Conservation (phyloP, 1,140 invertebrate species). For the Drosophila burlai region DNA sequence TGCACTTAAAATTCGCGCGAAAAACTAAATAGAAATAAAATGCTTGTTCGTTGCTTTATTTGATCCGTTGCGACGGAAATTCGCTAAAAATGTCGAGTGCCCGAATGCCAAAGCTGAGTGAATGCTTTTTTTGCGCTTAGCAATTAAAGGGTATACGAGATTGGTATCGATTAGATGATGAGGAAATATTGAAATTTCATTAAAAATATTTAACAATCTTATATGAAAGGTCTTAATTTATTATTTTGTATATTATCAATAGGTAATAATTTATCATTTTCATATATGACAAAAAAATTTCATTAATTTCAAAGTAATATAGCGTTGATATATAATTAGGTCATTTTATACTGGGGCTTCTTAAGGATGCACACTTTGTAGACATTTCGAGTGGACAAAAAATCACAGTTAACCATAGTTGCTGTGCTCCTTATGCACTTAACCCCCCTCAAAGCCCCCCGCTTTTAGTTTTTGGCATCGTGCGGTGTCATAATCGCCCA, state of each 20-base stretch:
- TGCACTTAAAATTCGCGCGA: constrained; percentile 77
- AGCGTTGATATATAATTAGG: no score
- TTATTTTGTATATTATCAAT: no score
- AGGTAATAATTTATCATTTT: no score
- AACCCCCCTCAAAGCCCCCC: constrained; percentile 4
- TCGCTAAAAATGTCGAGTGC: constrained; percentile 44
- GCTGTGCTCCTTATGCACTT: constrained; percentile 18
- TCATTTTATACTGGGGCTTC: no score
- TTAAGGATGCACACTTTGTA: neutral
- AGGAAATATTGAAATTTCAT: neutral
- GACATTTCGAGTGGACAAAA: neutral
- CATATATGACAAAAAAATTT: no score
- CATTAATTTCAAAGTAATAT: no score
- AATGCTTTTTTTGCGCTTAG: neutral
- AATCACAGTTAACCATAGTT: constrained; percentile 17
- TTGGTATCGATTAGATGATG: constrained; percentile 1
- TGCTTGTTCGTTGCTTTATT: constrained; percentile 46
- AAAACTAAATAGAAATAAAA: constrained; percentile 60
- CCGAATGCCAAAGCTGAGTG: constrained; percentile 41
- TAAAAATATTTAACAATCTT: no score
- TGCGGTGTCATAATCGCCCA: constrained; percentile 71
- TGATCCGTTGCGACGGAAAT: constrained; percentile 29
- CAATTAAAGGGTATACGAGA: constrained; percentile 12
- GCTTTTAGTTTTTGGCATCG: constrained; percentile 53
- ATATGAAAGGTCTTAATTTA: no score